Evolutionary conservation across 2,888 invertebrate genomes (phyloP), one percentile per base, ranked within the genome.

Genomic region (Leptothorax acervorum): DNA sequence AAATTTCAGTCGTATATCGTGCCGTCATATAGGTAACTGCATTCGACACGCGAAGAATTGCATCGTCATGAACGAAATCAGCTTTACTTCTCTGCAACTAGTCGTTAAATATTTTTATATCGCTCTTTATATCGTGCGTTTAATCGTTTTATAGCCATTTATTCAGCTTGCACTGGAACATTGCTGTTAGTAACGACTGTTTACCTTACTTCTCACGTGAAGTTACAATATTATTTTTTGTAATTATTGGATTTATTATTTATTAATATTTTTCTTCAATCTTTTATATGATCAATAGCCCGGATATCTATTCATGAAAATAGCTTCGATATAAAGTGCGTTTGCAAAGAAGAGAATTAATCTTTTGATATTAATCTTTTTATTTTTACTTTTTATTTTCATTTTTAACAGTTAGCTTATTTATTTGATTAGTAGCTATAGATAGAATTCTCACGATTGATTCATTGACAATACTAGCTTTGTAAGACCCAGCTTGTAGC

Each of bases 21-120:
- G 35, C 48, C 62, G 55, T 60, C 12, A 73, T 51, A 73, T 71
- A 23, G 23, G 23, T 23, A 84, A 79, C 82, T 28, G 53, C 35
- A 76, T 74, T 79, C 68, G 9, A 85, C 88, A 79, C 87, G 88
- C 83, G 62, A 83, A 66, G 85, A 84, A 87, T 83, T 81, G 75
- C 73, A 63, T 89, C 81, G 70, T 53, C 53, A 63, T 76, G 63
- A 73, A 75, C 60, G 55, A 76, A 76, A 88, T 88, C 89, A 63
- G 79, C 76, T 85, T 68, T 62, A 42, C 28, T 66, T 57, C 42
- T 63, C 55, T 55, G 73, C 63, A 82, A 82, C 79, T 71, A 76
- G 86, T 87, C 82, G 84, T 89, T 83, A 85, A 85, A 86, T 70
- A 87, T 68, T 76, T 89, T 85, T 82, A 82, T 82, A 76, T 73